Conservation (phyloP, 2,888 invertebrate species). For the Eueremaeus valkanovi region DNA sequence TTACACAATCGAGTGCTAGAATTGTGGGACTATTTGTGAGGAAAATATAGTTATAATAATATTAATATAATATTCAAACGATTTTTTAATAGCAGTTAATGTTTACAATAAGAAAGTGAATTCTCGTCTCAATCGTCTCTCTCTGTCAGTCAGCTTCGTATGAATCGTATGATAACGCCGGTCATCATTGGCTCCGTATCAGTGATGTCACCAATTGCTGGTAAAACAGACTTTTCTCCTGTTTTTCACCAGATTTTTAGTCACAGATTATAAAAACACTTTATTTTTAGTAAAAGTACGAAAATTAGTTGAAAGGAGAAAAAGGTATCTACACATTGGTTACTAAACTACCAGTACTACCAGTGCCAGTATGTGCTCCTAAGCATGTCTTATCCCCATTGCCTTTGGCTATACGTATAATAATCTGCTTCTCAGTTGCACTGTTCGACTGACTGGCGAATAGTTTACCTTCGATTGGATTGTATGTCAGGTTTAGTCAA, state of each 20-base stretch:
- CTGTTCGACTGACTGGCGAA: neutral
- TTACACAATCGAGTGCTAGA: neutral
- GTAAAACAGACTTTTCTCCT: too few species aligned
- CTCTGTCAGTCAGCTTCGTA: neutral
- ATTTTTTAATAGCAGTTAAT: neutral
- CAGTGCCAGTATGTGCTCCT: neutral
- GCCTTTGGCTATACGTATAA: neutral
- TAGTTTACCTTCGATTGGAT: constrained; percentile 13
- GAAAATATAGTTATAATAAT: neutral
- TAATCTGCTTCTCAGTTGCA: neutral
- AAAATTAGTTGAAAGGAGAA: too few species aligned
- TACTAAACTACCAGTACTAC: too few species aligned
- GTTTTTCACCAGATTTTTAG: too few species aligned
- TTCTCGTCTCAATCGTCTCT: neutral
- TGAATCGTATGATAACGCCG: neutral
- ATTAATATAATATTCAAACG: neutral
- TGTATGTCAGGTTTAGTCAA: neutral
- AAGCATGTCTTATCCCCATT: neutral
- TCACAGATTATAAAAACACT: too few species aligned
- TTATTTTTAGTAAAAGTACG: too few species aligned
- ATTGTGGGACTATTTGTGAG: neutral
- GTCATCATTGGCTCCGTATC: neutral
- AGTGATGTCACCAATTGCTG: neutral
- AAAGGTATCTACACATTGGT: too few species aligned
- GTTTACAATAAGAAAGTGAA: neutral